phyloP scores from a whole-genome alignment of 2,888 invertebrate species.

The Yponomeuta evonymella region DNA sequence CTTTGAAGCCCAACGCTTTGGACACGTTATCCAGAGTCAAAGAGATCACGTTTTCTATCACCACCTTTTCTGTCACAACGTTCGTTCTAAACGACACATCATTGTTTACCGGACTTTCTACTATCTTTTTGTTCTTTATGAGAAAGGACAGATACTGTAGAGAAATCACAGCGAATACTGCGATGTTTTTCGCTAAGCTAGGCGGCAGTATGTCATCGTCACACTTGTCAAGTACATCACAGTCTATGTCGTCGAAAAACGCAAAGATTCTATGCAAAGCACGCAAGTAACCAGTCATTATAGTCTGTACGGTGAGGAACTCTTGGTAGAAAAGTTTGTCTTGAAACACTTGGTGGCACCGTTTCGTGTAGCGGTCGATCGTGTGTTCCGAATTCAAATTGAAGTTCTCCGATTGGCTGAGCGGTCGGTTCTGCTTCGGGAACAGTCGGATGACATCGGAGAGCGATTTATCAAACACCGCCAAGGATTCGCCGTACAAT shows the following conservation, averaged over 20 bases:
- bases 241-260: slow-evolving; percentile 55
- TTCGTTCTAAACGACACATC: slow-evolving; percentile 58
- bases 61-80: slow-evolving; percentile 48
- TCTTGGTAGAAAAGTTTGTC: slow-evolving; percentile 69
- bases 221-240: slow-evolving; percentile 63
- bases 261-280: slow-evolving; percentile 43
- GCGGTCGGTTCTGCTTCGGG: slow-evolving; percentile 64
- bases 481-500: slow-evolving; percentile 45
- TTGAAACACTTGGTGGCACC: slow-evolving; percentile 70
- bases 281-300: slow-evolving; percentile 51
- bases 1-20: slow-evolving; percentile 50
- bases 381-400: slow-evolving; percentile 59
- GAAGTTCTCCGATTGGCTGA: slow-evolving; percentile 69
- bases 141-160: slow-evolving; percentile 67
- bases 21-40: slow-evolving; percentile 57
- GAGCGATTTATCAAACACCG: slow-evolving; percentile 54
- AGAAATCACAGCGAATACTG: slow-evolving; percentile 61
- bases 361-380: slow-evolving; percentile 62
- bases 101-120: slow-evolving; percentile 57
- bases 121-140: slow-evolving; percentile 68
- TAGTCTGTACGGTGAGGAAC: slow-evolving; percentile 54
- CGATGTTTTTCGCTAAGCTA: slow-evolving; percentile 50
- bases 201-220: slow-evolving; percentile 54
- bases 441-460: slow-evolving; percentile 57
- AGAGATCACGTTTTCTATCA: slow-evolving; percentile 56